phyloP scores from a whole-genome alignment of 2,797 vertebrate species.

The Ceyx erithaca region DNA sequence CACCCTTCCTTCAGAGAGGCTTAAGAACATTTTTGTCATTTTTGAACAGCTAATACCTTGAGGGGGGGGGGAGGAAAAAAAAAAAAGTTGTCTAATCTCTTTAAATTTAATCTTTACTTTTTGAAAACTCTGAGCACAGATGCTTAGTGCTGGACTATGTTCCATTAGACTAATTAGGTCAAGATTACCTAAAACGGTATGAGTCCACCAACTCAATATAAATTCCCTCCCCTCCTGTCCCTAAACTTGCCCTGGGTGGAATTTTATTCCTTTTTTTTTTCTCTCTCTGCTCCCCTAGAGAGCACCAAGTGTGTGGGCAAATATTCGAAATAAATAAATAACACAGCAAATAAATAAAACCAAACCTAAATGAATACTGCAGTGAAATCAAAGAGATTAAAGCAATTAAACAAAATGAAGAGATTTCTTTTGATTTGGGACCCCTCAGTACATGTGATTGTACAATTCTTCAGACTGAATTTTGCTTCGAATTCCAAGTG shows the following conservation, averaged over 20 bases:
- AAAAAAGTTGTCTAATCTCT: constrained; percentile 95
- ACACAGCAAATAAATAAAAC: neutral
- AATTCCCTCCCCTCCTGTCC: neutral
- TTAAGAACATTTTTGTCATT: constrained; percentile 99
- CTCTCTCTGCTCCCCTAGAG: neutral
- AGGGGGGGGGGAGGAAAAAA: constrained; percentile 46
- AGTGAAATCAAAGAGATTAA: neutral
- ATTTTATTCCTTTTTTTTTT: neutral
- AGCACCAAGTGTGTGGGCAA: neutral
- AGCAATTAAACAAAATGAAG: neutral
- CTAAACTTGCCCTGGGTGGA: neutral
- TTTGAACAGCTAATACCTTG: constrained; percentile 98
- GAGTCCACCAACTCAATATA: neutral
- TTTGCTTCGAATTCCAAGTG: neutral
- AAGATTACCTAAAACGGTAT: constrained; percentile 64
- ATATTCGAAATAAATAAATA: neutral
- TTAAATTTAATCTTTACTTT: constrained; percentile 91
- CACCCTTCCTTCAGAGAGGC: constrained; percentile 86
- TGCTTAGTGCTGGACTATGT: constrained; percentile 82
- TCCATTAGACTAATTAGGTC: constrained; percentile 87
- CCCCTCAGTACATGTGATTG: neutral
- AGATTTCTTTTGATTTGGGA: neutral
- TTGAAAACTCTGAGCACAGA: constrained; percentile 79
- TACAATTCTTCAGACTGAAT: neutral
- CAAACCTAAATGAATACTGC: neutral